Evolutionary conservation across 2,888 invertebrate genomes (phyloP).

Genomic region (Tipula confusa): DNA sequence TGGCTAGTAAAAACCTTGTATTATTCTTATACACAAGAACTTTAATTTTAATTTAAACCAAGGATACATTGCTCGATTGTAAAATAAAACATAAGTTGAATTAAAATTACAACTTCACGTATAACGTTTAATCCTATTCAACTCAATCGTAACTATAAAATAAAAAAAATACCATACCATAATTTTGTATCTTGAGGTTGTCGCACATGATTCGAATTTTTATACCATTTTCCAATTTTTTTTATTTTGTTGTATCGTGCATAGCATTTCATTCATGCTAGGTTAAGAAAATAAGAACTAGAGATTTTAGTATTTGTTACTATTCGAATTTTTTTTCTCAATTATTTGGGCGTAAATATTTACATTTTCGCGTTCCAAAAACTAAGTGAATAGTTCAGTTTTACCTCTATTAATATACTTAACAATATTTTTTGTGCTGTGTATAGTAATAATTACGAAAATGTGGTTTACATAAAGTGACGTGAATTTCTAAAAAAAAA

Average conservation of each 20-base stretch:
- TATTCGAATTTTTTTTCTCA: not conserved
- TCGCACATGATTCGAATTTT: not conserved
- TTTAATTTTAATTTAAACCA: no score
- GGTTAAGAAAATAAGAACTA: not conserved
- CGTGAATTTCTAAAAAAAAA: not conserved
- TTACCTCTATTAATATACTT: no score
- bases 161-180: not conserved
- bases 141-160: not conserved
- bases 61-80: no score
- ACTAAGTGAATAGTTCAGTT: not conserved
- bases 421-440: not conserved
- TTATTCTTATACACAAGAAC: no score
- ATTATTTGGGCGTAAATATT: constrained; percentile 12
- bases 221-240: not conserved
- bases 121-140: no score
- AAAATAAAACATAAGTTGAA: no score
- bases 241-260: not conserved
- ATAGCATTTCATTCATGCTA: not conserved
- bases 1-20: no score
- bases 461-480: not conserved
- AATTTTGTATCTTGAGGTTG: not conserved
- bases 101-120: no score
- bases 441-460: not conserved
- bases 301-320: not conserved
- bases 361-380: not conserved